phyloP scores from a whole-genome alignment of 1,140 invertebrate genomes.

The Harpegnathos saltator region DNA sequence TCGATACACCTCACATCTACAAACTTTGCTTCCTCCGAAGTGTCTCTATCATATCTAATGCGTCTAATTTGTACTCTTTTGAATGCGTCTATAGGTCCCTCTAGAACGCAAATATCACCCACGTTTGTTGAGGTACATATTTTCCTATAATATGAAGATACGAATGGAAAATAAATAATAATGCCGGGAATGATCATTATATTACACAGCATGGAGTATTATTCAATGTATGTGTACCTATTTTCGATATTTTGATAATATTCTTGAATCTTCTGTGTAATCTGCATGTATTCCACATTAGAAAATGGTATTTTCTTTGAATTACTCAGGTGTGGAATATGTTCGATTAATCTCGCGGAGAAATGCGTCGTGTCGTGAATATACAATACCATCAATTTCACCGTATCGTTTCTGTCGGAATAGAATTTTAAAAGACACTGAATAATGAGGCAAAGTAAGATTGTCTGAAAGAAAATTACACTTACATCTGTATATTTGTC shows the following conservation, averaged over 20 bases:
- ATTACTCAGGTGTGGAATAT: slow-evolving; percentile 48
- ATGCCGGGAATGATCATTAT: slow-evolving; percentile 24
- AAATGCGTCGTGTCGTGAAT: slow-evolving; percentile 80
- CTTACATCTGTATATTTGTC: slow-evolving; percentile 75
- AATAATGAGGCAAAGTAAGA: slow-evolving; percentile 18
- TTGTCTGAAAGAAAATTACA: slow-evolving; percentile 37
- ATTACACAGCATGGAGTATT: slow-evolving; percentile 5
- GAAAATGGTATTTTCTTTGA: slow-evolving; percentile 62
- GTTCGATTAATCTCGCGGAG: slow-evolving; percentile 79
- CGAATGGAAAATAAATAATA: not conserved
- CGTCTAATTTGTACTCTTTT: slow-evolving; percentile 78
- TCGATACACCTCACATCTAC: slow-evolving; percentile 80
- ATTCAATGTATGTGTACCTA: slow-evolving; percentile 60
- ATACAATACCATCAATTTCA: slow-evolving; percentile 76
- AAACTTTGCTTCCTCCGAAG: slow-evolving; percentile 48
- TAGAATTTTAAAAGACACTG: slow-evolving; percentile 35
- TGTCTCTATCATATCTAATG: slow-evolving; percentile 65
- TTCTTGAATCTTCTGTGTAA: slow-evolving; percentile 69
- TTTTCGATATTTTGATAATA: slow-evolving; percentile 75
- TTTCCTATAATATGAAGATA: slow-evolving; percentile 60
- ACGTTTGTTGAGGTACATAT: slow-evolving; percentile 64
- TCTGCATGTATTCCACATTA: slow-evolving; percentile 67
- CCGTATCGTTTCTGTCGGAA: slow-evolving; percentile 77
- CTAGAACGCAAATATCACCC: slow-evolving; percentile 75
- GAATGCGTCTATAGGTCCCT: slow-evolving; percentile 75